Base-by-base conservation (phyloP, 2,113 vertebrate species). In the Sinocyclocheilus grahami region DNA sequence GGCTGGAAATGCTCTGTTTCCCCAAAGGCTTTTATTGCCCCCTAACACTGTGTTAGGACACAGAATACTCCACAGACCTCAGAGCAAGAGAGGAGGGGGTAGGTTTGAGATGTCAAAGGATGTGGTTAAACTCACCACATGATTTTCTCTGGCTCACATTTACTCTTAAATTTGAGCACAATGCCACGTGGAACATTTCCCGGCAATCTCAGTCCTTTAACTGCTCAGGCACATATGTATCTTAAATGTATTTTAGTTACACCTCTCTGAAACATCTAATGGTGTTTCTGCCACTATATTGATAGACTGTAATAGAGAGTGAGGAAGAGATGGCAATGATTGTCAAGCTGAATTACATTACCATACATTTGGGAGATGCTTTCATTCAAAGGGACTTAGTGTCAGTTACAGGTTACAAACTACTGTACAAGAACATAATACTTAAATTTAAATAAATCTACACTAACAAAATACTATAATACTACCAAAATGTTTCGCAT, bases 1-100 rank as follows among this genome's bases (percentile, higher is more conserved):
- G 92, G 91, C 91, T 93, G 91, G 91, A 92, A 93, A 88, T 88
- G 90, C 90, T 93, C 89, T 87, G 88, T 90, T 92, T 93, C 91
- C 90, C 90, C 91, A 88, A 87, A 92, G 89, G 84, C 87, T 91
- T 94, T 94, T 93, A 94, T 87, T 92, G 91, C 88, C 90, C 86
- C 91, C 87, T 89, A 90, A 91, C 89, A 90, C 86, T 89, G 90
- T 87, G 89, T 89, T 92, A 88, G 90, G 89, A 93, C 90, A 90
- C 86, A 90, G 87, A 91, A 93, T 90, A 91, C 89, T 92, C 89
- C 39, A 90, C 87, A 90, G 71, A 90, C 76, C 4, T 89, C 91
- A 82, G 86, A 79, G 81, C 88, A 58, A 20, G 69, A 81, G 69
- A 63, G n/a, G 62, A 65, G 18, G 86, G 42, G 69, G 55, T 51